Conservation (phyloP, 2,113 vertebrate genomes). For the Poecilia latipinna region DNA sequence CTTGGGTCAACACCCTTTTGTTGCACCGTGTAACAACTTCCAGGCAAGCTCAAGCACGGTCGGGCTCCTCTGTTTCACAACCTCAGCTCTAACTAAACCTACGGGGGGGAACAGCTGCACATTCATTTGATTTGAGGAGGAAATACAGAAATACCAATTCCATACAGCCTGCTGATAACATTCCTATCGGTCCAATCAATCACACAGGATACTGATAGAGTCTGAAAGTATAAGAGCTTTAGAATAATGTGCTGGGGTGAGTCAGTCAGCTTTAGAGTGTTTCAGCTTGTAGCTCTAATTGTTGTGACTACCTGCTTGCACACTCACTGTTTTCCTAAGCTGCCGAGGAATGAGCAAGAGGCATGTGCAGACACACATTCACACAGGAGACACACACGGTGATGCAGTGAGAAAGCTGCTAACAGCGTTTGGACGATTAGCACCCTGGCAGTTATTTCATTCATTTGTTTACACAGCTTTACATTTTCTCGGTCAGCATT, state of each 20-base stretch:
- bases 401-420: not conserved
- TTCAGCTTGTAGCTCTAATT: conserved; percentile 24
- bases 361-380: conserved; percentile 1
- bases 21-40: conserved; percentile 16
- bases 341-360: not conserved
- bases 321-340: not conserved
- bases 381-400: not conserved
- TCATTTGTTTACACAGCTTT: not conserved
- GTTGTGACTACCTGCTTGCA: not conserved
- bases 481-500: not conserved
- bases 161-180: not conserved
- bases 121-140: not conserved
- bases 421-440: not conserved
- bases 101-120: not conserved
- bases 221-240: not conserved
- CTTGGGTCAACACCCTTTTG: conserved; percentile 38
- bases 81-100: not conserved
- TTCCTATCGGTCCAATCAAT: not conserved
- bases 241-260: conserved; percentile 11
- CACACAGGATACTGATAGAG: not conserved
- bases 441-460: not conserved
- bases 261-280: not conserved
- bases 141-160: not conserved
- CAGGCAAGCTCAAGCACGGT: conserved; percentile 39
- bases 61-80: conserved; percentile 32